A percentile compares a stretch with the other conserved stretches of the same genome.
Evolutionary conservation across 2,797 vertebrate species (phyloP).

Genomic region (Percopsis omiscomaycus): DNA sequence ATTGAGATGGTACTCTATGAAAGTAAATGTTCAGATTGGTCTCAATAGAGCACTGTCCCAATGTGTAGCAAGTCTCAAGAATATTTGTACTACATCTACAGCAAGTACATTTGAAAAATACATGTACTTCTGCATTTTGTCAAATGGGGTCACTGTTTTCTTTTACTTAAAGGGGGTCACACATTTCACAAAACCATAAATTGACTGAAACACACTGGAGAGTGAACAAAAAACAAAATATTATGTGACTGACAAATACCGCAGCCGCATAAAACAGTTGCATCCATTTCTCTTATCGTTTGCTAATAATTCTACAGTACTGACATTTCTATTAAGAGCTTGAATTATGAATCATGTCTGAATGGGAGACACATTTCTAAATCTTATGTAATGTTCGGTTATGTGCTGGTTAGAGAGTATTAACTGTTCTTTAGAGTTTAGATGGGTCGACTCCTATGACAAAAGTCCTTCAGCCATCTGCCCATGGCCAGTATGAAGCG

Average conservation of each 20-base stretch:
- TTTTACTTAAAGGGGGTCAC: constrained; percentile 32
- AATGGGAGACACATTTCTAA: constrained; percentile 8
- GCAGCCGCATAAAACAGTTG: not conserved
- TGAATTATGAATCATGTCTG: not conserved
- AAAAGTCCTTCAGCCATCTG: constrained; percentile 70
- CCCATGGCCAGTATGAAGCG: constrained; percentile 53
- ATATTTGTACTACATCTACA: constrained; percentile 10
- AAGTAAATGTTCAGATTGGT: constrained; percentile 43
- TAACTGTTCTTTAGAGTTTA: constrained; percentile 56
- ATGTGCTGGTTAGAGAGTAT: constrained; percentile 26
- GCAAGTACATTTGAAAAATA: constrained; percentile 4
- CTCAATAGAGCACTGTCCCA: constrained; percentile 14
- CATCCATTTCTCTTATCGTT: not conserved
- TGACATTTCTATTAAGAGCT: not conserved
- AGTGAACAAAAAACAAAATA: not conserved
- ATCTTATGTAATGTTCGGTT: constrained; percentile 18
- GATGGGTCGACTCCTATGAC: constrained; percentile 57
- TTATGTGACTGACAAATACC: constrained; percentile 5
- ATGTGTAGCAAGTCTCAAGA: constrained; percentile 15
- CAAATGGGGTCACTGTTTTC: constrained; percentile 71
- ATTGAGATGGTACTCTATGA: constrained; percentile 30
- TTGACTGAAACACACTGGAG: constrained; percentile 8
- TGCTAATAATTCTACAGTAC: not conserved
- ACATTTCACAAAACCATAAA: not conserved
- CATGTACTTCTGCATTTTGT: constrained; percentile 63